phyloP scores from a whole-genome alignment of 2,888 invertebrate species.

The Papilio gigon region DNA sequence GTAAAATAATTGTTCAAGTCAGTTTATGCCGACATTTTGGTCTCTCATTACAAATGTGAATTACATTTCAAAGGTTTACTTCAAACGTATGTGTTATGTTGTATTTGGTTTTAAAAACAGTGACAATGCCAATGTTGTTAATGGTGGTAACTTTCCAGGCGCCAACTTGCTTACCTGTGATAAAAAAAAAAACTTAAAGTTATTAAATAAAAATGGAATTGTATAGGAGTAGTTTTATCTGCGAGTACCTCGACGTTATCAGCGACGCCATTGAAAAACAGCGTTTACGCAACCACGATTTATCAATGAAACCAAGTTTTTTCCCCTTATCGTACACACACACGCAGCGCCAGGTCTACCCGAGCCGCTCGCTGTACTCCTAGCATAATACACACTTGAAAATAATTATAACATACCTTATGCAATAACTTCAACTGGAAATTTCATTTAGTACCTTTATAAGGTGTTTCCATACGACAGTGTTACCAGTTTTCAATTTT shows the following conservation, averaged over 20 bases:
- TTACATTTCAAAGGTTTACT: no score
- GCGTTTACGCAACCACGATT: conserved; percentile 68
- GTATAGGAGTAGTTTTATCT: conserved; percentile 47
- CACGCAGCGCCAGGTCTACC: conserved; percentile 46
- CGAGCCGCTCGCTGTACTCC: conserved; percentile 28
- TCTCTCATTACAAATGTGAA: no score
- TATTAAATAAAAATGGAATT: not conserved
- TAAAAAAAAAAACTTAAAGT: not conserved
- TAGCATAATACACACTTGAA: not conserved
- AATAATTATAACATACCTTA: not conserved
- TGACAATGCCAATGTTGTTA: not conserved
- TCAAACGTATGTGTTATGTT: no score
- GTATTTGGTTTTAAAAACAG: not conserved
- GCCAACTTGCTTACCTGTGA: not conserved
- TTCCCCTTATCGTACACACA: conserved; percentile 57
- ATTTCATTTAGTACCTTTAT: not conserved
- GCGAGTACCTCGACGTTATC: conserved; percentile 60
- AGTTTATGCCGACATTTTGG: no score
- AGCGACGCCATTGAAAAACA: conserved; percentile 66
- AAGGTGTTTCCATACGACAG: not conserved
- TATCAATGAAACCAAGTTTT: conserved; percentile 72
- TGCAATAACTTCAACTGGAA: no score
- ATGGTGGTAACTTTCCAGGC: not conserved
- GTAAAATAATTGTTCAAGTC: no score
- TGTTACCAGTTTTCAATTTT: no score